A percentile compares a stretch with the other conserved stretches of the same genome.
phyloP scores from a whole-genome alignment of 2,797 vertebrate species.

The Smutsia temminckii region DNA sequence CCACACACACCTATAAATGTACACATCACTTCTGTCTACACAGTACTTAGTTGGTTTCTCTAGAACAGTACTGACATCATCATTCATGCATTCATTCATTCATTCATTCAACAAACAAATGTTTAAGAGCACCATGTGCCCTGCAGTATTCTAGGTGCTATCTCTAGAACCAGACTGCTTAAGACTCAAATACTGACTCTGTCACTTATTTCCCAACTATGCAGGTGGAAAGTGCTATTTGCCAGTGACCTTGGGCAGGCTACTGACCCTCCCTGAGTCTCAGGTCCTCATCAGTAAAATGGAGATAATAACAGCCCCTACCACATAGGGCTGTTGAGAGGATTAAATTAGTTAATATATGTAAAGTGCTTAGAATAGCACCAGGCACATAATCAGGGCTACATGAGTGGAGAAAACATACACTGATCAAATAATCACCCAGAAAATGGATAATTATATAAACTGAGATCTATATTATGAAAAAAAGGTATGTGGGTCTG shows the following conservation, averaged over 20 bases:
- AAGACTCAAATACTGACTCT: background rate
- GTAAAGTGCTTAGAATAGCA: background rate
- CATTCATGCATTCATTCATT: background rate
- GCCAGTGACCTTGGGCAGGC: background rate
- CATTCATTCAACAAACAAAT: background rate
- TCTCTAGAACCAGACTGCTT: background rate
- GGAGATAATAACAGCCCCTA: background rate
- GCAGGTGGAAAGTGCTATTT: background rate
- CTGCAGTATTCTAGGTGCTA: background rate
- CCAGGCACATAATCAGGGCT: background rate
- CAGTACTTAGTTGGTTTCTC: background rate
- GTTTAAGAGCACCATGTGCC: background rate
- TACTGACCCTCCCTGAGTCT: background rate
- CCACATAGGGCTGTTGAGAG: background rate
- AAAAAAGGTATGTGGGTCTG: background rate
- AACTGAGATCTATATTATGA: background rate
- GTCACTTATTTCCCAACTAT: background rate
- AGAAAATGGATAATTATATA: constrained; percentile 8
- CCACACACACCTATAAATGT: background rate
- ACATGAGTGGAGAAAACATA: background rate
- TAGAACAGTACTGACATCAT: background rate
- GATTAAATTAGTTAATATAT: background rate
- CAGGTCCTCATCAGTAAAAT: background rate
- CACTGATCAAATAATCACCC: background rate
- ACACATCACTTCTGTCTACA: background rate